A percentile compares a stretch with the other conserved stretches of the same genome.
Evolutionary conservation across 2,797 vertebrate species (phyloP).

Genomic region (Xenopus petersii): DNA sequence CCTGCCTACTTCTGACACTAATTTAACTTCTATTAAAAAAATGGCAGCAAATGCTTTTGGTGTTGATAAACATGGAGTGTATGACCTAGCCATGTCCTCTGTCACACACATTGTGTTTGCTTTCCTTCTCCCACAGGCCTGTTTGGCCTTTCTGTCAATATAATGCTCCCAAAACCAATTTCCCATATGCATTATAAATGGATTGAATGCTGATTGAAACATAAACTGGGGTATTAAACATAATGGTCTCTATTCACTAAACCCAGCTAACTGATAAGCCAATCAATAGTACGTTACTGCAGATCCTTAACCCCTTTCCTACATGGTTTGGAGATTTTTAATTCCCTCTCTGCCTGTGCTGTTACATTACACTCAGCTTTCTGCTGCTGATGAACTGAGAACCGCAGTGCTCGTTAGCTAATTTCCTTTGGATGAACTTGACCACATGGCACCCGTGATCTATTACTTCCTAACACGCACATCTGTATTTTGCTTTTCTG

Average conservation of each 20-base stretch:
- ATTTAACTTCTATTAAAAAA: no score
- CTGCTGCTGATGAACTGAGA: background rate
- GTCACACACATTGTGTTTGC: background rate
- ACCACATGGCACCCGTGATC: background rate
- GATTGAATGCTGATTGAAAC: conserved; percentile 12
- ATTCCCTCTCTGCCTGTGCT: no score
- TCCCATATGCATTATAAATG: conserved; percentile 13
- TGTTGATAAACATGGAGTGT: background rate
- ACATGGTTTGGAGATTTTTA: background rate
- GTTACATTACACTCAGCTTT: no score
- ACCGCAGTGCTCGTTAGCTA: background rate
- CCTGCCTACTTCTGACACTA: no score
- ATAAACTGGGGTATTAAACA: conserved; percentile 11
- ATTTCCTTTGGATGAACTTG: background rate
- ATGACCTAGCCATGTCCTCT: background rate
- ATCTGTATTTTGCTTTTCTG: conserved; percentile 21
- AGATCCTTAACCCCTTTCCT: conserved; percentile 6
- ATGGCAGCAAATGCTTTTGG: no score
- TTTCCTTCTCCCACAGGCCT: background rate
- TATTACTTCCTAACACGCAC: background rate
- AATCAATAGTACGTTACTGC: conserved; percentile 10
- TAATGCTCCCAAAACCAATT: conserved; percentile 11
- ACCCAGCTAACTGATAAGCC: conserved; percentile 6
- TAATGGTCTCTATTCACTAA: conserved; percentile 25
- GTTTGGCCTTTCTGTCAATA: background rate